These are phyloP conservation scores for Oostethus manadensis DNA, from an alignment of 2,113 vertebrate species.

Conservation along the genomic window DNA sequence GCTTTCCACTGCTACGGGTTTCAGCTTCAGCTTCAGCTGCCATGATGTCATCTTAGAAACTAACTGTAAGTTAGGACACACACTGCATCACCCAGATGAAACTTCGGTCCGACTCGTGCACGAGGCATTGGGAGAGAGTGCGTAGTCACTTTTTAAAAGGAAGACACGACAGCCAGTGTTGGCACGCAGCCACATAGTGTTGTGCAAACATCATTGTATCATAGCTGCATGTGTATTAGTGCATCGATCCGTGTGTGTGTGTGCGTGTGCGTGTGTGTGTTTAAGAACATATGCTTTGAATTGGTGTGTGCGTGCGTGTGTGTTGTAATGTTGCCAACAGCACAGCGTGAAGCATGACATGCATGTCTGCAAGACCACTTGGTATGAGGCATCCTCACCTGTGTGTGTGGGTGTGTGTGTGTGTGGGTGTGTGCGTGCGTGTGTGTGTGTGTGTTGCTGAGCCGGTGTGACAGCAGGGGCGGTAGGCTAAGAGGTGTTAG, in stretches of 20 bases:
- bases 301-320: neutral
- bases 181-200: slow-evolving; percentile 14
- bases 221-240: slow-evolving; percentile 44
- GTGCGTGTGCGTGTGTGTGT: slow-evolving; percentile 8
- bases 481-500: slow-evolving; percentile 46
- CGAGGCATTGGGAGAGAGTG: too few relatives aligned
- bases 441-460: slow-evolving; percentile 22
- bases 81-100: too few relatives aligned
- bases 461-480: slow-evolving; percentile 41
- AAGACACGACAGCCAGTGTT: neutral
- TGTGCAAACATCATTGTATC: slow-evolving; percentile 46
- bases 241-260: slow-evolving; percentile 32
- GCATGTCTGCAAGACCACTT: neutral
- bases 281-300: slow-evolving; percentile 5
- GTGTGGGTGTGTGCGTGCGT: neutral
- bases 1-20: too few relatives aligned
- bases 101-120: too few relatives aligned
- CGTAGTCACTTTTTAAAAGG: too few relatives aligned
- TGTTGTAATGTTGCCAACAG: neutral
- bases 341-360: neutral
- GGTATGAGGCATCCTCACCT: slow-evolving; percentile 10
- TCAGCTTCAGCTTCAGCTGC: too few relatives aligned
- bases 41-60: too few relatives aligned
- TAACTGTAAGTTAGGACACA: too few relatives aligned
- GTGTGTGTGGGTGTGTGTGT: neutral